A percentile compares a stretch with the other conserved stretches of the same genome.
Evolutionary conservation across 2,888 invertebrate genomes (phyloP).

Genomic region (Schizotus pectinicornis): DNA sequence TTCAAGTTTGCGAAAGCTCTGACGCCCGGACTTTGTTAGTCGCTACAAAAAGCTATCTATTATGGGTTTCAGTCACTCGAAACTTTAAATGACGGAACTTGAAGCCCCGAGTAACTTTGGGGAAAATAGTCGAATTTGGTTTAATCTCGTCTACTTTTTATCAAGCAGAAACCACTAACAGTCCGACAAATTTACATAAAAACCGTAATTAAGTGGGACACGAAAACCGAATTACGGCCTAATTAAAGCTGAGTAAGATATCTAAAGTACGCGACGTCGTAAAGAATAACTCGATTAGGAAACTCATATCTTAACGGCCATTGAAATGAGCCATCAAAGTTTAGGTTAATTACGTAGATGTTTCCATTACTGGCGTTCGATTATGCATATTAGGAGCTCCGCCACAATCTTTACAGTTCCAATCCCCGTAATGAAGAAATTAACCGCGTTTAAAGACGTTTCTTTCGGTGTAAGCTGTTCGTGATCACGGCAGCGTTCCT

Average conservation of each 20-base stretch:
- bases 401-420: background rate
- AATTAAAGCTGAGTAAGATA: background rate
- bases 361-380: background rate
- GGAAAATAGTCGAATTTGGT: too few relatives aligned
- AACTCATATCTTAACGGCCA: slow-evolving; percentile 2
- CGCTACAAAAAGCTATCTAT: too few relatives aligned
- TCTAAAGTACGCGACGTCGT: background rate
- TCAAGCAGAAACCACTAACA: too few relatives aligned
- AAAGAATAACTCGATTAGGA: background rate
- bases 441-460: background rate
- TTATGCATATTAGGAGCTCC: too few relatives aligned
- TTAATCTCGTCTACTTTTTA: too few relatives aligned
- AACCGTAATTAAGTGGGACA: slow-evolving; percentile 4
- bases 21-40: too few relatives aligned
- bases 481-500: background rate
- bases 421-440: background rate
- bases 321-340: background rate
- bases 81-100: too few relatives aligned
- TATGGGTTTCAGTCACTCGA: too few relatives aligned
- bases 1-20: too few relatives aligned
- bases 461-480: background rate
- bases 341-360: slow-evolving; percentile 1
- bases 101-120: too few relatives aligned
- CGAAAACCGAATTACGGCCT: background rate
- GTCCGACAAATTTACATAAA: background rate